phyloP scores from a whole-genome alignment of 2,797 vertebrate genomes.

The Rhabdophis nuchalis region DNA sequence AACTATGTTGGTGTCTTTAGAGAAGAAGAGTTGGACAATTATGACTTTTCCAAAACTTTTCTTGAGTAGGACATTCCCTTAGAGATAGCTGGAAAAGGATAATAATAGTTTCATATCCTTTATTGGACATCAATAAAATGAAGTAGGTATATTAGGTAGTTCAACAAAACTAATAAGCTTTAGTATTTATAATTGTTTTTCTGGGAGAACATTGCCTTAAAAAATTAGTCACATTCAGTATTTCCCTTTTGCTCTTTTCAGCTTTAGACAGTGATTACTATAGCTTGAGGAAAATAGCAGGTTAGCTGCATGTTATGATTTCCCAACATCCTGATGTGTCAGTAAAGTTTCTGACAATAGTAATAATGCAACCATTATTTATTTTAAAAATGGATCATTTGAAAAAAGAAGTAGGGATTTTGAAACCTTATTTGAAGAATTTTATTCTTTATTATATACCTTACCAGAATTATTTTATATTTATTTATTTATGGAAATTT shows the following conservation, averaged over 20 bases:
- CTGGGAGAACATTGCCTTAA: constrained; percentile 60
- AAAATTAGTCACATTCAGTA: constrained; percentile 54
- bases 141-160: neutral
- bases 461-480: neutral
- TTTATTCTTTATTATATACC: neutral
- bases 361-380: constrained; percentile 44
- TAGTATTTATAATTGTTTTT: constrained; percentile 10
- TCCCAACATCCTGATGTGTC: constrained; percentile 36
- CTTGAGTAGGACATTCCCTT: neutral
- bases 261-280: constrained; percentile 40
- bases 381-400: constrained; percentile 40
- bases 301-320: constrained; percentile 63
- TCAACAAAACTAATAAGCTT: neutral
- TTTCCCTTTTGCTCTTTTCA: constrained; percentile 48
- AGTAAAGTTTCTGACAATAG: constrained; percentile 57
- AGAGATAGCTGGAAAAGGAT: neutral
- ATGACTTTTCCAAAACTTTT: neutral
- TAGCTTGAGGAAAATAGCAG: constrained; percentile 43
- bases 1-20: neutral
- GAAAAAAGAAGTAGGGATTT: neutral
- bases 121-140: neutral
- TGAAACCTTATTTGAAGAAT: neutral
- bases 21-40: neutral
- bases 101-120: neutral
- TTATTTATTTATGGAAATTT: too few species aligned